Base-by-base conservation (phyloP, 2,888 invertebrate species). In the Lepidocyrtoides sp. region DNA sequence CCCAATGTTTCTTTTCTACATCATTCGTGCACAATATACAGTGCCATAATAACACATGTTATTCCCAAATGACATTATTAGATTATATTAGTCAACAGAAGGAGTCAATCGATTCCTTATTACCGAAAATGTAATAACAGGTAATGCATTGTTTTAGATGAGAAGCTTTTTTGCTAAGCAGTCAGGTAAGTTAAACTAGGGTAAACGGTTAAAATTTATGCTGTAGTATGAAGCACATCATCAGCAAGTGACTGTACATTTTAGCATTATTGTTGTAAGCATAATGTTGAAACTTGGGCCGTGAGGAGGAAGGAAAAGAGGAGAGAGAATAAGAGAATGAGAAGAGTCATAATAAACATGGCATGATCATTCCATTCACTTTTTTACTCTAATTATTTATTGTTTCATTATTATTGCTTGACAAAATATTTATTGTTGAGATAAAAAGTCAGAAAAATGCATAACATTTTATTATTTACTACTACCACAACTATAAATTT, bases 21-120 rank as follows among this genome's bases (percentile, higher is more conserved):
- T 51, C 23, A 60, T 60, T 60, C 32, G 36, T 32, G 5, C 14
- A 12, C 2, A 48, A 48, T 32, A 8, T 14, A 1, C 44, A 44
- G 12, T 12, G 8, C 44, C 12, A 8, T 69, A 23, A n/a, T n/a
- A n/a, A n/a, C 79, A 51, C 51, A 77, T 54, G 54, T 51, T 82
- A 85, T 77, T 86, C 77, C 77, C 86, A 48, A 87, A 79, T 87
- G 87, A 87, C 79, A 66, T 44, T 85, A 54, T 72, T 81, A 81
- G 36, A 81, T 81, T 57, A 57, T 12, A 81, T 81, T 81, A 60
- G 81, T 60, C 81, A 81, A 81, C 81, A 81, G 81, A 81, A 60
- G 60, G 36, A 81, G 57, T 20, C 32, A 81, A 77, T 77, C 77
- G 77, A 77, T 77, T 54, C 77, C 54, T n/a, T n/a, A 51, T 77